Conservation (phyloP, 2,113 vertebrate species). For the Ctenomys sociabilis region DNA sequence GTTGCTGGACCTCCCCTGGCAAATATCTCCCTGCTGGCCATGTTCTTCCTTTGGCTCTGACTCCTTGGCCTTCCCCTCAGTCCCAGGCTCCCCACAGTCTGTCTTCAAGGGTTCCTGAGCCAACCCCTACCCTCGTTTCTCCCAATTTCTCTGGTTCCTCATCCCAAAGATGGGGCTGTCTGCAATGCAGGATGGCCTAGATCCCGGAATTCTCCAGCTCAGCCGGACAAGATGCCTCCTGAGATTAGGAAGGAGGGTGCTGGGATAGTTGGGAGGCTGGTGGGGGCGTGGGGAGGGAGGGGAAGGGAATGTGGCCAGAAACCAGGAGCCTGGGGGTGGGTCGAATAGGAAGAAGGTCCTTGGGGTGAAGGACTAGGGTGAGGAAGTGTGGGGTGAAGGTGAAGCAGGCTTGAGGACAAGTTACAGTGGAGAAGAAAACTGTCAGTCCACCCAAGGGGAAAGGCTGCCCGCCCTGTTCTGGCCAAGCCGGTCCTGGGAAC, state of each 20-base stretch:
- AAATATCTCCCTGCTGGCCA: conserved; percentile 50
- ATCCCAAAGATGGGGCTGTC: conserved; percentile 67
- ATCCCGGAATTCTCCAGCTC: conserved; percentile 80
- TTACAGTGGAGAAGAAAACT: neutral
- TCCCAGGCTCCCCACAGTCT: conserved; percentile 45
- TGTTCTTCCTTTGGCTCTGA: conserved; percentile 52
- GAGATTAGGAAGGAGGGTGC: conserved; percentile 76
- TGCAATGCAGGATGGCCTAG: conserved; percentile 67
- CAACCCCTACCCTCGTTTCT: conserved; percentile 62
- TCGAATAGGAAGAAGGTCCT: conserved; percentile 3
- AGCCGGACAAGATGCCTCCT: conserved; percentile 75
- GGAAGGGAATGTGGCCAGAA: conserved; percentile 34
- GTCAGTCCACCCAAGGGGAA: neutral
- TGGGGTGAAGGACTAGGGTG: neutral
- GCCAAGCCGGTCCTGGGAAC: neutral
- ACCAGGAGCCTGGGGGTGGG: neutral
- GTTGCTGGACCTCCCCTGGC: conserved; percentile 54
- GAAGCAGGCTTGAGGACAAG: neutral
- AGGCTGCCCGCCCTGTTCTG: neutral
- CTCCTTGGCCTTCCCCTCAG: conserved; percentile 42
- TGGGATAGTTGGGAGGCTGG: conserved; percentile 50
- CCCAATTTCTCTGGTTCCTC: conserved; percentile 47
- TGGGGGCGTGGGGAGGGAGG: conserved; percentile 17
- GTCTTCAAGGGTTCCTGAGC: conserved; percentile 59
- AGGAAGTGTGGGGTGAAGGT: neutral